phyloP scores from a whole-genome alignment of 2,888 invertebrate genomes.

The Malthinus flaveolus region DNA sequence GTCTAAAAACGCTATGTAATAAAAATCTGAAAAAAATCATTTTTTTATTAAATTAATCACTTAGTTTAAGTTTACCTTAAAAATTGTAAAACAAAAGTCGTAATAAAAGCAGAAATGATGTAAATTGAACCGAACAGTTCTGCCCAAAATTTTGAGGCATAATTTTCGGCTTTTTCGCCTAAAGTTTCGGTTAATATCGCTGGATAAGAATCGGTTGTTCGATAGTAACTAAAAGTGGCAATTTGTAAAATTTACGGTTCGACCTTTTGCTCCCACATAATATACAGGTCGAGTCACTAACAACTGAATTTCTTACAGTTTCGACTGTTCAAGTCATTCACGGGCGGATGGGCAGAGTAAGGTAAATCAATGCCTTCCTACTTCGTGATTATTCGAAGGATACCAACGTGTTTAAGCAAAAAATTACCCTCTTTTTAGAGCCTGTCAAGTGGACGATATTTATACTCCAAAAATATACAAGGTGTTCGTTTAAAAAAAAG shows the following conservation, averaged over 20 bases:
- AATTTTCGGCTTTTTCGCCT: slow-evolving; percentile 62
- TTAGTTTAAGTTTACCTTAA: slow-evolving; percentile 51
- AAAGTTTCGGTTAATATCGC: slow-evolving; percentile 59
- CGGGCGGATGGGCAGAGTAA: too few relatives aligned
- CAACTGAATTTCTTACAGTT: too few relatives aligned
- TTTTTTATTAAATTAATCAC: neutral
- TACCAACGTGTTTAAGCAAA: too few relatives aligned
- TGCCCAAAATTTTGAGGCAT: slow-evolving; percentile 68
- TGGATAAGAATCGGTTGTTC: slow-evolving; percentile 67
- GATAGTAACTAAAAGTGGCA: slow-evolving; percentile 56
- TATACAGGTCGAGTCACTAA: too few relatives aligned
- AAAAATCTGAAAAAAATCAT: slow-evolving; percentile 53
- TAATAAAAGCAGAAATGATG: slow-evolving; percentile 63
- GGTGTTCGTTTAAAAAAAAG: too few relatives aligned
- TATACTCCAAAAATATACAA: too few relatives aligned
- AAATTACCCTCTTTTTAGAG: too few relatives aligned
- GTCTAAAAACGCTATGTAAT: slow-evolving; percentile 62
- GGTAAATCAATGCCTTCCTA: too few relatives aligned
- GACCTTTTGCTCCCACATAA: too few relatives aligned
- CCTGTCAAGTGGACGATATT: too few relatives aligned
- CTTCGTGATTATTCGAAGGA: too few relatives aligned
- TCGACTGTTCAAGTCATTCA: too few relatives aligned
- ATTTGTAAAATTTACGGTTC: neutral
- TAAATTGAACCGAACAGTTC: slow-evolving; percentile 67
- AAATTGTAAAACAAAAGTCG: slow-evolving; percentile 64